Evolutionary conservation across 2,797 vertebrate species (phyloP).

Genomic region (Tokudaia muenninki): DNA sequence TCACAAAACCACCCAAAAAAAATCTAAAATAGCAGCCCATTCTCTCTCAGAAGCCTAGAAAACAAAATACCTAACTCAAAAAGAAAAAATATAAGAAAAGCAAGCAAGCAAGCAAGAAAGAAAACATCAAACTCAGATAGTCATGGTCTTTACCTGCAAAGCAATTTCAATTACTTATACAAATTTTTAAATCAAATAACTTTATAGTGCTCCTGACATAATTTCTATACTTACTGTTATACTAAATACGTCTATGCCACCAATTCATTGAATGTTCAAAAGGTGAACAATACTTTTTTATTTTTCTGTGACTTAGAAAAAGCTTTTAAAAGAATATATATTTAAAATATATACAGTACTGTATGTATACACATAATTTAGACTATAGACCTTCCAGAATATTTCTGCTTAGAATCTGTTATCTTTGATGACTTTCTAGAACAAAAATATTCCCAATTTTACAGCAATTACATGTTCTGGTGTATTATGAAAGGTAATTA

Average conservation of each 20-base stretch:
- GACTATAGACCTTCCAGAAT: neutral
- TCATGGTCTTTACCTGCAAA: neutral
- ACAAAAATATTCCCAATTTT: neutral
- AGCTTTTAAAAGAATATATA: neutral
- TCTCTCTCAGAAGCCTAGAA: neutral
- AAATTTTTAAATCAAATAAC: neutral
- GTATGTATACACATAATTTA: neutral
- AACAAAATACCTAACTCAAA: neutral
- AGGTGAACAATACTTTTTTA: neutral
- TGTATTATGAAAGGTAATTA: neutral
- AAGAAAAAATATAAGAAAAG: too few species aligned
- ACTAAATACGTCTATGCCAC: neutral
- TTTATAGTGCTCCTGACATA: neutral
- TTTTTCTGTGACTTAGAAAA: neutral
- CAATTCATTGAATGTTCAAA: neutral
- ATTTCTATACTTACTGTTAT: constrained; percentile 77
- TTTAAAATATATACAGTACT: neutral
- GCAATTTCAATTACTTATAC: neutral
- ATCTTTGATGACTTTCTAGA: neutral
- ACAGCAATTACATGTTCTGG: neutral
- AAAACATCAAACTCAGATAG: neutral
- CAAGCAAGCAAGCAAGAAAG: too few species aligned
- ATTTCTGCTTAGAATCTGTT: neutral
- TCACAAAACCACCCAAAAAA: neutral
- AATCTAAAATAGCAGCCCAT: neutral